A percentile compares a stretch with the other conserved stretches of the same genome.
phyloP scores from a whole-genome alignment of 2,797 vertebrate species.

The Lagorchestes hirsutus region DNA sequence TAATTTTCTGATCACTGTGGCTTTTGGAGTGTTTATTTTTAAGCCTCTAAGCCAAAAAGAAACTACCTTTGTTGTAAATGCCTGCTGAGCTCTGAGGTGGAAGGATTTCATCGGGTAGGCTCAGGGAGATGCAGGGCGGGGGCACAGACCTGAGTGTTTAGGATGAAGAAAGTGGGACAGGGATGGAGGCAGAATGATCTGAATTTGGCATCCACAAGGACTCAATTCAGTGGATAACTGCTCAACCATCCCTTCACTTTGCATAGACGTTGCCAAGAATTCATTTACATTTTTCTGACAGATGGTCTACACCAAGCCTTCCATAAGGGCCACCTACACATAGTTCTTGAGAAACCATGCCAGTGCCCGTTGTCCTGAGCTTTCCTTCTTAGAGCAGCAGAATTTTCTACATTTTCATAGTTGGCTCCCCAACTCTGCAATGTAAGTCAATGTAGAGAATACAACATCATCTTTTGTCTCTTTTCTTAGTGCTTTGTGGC shows the following conservation, averaged over 20 bases:
- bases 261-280: not conserved
- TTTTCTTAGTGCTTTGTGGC: not conserved
- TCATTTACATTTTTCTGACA: slow-evolving; percentile 30
- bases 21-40: not conserved
- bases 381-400: not conserved
- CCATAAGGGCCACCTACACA: not conserved
- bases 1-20: not conserved
- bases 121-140: not conserved
- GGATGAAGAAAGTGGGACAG: not conserved
- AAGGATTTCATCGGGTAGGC: not conserved
- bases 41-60: not conserved
- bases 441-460: not conserved
- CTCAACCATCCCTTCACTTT: slow-evolving; percentile 32
- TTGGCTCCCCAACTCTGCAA: not conserved
- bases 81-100: not conserved
- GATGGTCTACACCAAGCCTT: not conserved
- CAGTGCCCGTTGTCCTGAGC: not conserved
- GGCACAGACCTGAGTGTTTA: not conserved
- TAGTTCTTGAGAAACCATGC: not conserved
- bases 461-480: not conserved
- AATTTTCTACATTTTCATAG: not conserved
- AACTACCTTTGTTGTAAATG: not conserved
- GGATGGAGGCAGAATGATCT: not conserved
- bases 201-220: not conserved
- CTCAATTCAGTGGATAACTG: not conserved